A percentile compares a stretch with the other conserved stretches of the same genome.
phyloP scores from a whole-genome alignment of 2,113 vertebrate species.

The Melospiza melodia region DNA sequence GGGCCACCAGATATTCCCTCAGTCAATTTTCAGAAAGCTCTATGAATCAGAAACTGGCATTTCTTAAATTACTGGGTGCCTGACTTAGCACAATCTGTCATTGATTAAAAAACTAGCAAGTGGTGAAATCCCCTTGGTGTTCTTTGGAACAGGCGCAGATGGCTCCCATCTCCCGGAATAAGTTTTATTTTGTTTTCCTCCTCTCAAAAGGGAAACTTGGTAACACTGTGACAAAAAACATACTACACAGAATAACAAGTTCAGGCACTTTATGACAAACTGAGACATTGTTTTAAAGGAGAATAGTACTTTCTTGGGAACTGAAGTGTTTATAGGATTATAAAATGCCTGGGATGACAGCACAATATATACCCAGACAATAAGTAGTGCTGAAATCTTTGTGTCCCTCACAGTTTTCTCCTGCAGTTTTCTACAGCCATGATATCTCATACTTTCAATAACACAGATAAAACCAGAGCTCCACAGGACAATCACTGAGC shows the following conservation, averaged over 20 bases:
- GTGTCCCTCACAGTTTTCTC: not conserved
- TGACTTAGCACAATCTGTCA: conserved; percentile 42
- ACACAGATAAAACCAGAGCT: not conserved
- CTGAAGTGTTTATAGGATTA: not conserved
- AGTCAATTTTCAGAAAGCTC: not conserved
- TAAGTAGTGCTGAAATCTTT: not conserved
- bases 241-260: not conserved
- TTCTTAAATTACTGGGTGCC: not conserved
- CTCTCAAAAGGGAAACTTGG: not conserved
- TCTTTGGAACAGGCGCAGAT: not conserved
- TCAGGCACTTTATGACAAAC: not conserved
- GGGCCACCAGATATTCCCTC: not conserved
- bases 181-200: not conserved
- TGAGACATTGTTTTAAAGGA: not conserved
- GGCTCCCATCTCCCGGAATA: not conserved
- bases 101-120: not conserved
- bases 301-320: not conserved
- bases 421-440: not conserved
- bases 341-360: not conserved
- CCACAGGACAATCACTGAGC: not conserved
- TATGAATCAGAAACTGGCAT: conserved; percentile 17
- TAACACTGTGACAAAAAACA: not conserved
- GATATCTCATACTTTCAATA: not conserved
- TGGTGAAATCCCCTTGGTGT: not conserved
- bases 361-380: not conserved